These are phyloP conservation scores for Zygaena filipendulae DNA, from an alignment of 2,888 invertebrate genomes.

Conservation along the genomic window DNA sequence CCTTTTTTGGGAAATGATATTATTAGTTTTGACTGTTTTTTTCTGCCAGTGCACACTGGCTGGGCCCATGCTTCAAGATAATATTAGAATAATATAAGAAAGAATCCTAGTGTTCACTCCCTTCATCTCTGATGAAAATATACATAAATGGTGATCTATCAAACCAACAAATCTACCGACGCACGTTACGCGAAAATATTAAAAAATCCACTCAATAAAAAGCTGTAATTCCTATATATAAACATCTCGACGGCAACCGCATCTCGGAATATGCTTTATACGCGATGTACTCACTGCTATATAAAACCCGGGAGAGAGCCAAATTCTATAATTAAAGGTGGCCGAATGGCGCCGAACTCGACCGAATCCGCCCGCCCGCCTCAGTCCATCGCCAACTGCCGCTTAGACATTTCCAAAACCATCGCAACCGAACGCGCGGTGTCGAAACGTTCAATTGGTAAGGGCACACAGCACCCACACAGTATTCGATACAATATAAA, in stretches of 20 bases:
- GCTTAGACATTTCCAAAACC: conserved; percentile 51
- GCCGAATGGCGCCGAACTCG: conserved; percentile 53
- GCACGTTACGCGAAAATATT: conserved; percentile 51
- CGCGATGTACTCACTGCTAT: conserved; percentile 66
- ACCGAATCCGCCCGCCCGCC: conserved; percentile 60
- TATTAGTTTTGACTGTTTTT: no score
- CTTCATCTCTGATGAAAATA: no score
- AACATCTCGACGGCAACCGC: conserved; percentile 51
- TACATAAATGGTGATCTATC: no score
- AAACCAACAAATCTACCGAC: no score
- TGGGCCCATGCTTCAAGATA: no score
- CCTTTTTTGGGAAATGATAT: no score
- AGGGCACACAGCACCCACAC: conserved; percentile 27
- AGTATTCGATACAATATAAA: conserved; percentile 18
- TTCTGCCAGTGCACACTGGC: no score
- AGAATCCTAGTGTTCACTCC: no score
- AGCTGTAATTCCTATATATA: conserved; percentile 65
- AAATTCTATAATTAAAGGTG: conserved; percentile 72
- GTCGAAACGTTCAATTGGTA: conserved; percentile 45
- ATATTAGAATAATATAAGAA: no score
- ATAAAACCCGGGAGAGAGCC: conserved; percentile 72
- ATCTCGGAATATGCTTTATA: conserved; percentile 66
- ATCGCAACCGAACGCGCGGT: conserved; percentile 50
- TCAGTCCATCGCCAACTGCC: conserved; percentile 62
- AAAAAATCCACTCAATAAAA: conserved; percentile 62